phyloP scores from a whole-genome alignment of 2,113 vertebrate genomes.

The Pholis gunnellus region DNA sequence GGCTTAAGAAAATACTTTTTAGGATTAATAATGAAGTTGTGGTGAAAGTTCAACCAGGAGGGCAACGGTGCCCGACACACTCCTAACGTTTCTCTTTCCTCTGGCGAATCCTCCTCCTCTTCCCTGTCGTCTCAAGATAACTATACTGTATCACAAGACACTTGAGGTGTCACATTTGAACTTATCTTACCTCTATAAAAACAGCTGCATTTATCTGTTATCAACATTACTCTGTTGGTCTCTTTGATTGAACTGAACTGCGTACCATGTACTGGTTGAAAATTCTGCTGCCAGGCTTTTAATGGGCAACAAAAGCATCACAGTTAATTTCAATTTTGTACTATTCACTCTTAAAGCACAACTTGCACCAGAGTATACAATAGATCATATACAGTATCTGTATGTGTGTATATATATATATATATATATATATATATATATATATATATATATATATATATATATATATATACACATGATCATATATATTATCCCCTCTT shows the following conservation, averaged over 20 bases:
- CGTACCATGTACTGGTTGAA: not conserved
- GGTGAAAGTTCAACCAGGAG: constrained; percentile 5
- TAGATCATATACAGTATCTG: not conserved
- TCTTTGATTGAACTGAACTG: not conserved
- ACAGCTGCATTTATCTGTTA: not conserved
- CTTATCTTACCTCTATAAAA: not conserved
- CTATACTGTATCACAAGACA: not conserved
- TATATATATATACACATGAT: no score
- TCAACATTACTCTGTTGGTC: not conserved
- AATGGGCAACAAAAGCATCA: not conserved
- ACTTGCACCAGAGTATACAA: no score
- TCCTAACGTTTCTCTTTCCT: not conserved
- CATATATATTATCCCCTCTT: not conserved
- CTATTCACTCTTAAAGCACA: no score
- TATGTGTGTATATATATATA: no score
- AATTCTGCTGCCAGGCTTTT: not conserved
- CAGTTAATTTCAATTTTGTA: no score
- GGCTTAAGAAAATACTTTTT: constrained; percentile 11
- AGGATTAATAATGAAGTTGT: constrained; percentile 23
- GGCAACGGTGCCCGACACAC: not conserved
- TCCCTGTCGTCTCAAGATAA: not conserved
- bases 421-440: no score
- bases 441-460: no score
- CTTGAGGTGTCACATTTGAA: not conserved
- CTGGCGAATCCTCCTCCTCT: not conserved